phyloP scores from a whole-genome alignment of 2,113 vertebrate species.

The Chrysochloris asiatica region DNA sequence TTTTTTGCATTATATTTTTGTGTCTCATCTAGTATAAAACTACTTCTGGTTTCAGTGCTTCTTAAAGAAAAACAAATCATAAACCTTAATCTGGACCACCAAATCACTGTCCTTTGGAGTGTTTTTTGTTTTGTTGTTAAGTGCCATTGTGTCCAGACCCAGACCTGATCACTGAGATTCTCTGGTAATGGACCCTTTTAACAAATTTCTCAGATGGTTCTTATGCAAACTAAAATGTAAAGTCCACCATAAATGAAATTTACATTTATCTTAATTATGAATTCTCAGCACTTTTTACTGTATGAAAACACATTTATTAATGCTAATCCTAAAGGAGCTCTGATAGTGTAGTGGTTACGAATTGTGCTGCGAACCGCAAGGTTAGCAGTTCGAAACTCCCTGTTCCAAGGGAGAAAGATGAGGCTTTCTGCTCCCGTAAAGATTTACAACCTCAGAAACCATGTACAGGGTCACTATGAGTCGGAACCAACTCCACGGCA shows the following conservation, averaged over 20 bases:
- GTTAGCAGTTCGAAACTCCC: no score
- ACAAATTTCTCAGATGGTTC: neutral
- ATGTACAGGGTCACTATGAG: no score
- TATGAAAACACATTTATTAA: neutral
- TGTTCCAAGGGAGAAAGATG: no score
- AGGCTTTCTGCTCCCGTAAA: no score
- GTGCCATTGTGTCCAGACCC: no score
- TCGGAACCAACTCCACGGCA: no score
- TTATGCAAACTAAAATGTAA: neutral
- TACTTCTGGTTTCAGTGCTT: conserved; percentile 14
- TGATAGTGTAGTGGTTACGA: no score
- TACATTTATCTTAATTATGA: neutral
- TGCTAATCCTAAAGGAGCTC: neutral
- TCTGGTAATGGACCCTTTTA: neutral
- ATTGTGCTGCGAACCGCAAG: no score
- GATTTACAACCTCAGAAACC: no score
- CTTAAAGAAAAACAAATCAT: neutral
- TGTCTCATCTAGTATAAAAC: neutral
- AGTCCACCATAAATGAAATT: neutral
- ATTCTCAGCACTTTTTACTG: neutral
- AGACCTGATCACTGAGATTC: neutral
- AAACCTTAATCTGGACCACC: neutral
- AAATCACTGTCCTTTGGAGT: no score
- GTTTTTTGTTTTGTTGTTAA: no score
- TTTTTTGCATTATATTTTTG: neutral